Base-by-base conservation (phyloP, 2,888 invertebrate species). In the Mythimna lalbum region DNA sequence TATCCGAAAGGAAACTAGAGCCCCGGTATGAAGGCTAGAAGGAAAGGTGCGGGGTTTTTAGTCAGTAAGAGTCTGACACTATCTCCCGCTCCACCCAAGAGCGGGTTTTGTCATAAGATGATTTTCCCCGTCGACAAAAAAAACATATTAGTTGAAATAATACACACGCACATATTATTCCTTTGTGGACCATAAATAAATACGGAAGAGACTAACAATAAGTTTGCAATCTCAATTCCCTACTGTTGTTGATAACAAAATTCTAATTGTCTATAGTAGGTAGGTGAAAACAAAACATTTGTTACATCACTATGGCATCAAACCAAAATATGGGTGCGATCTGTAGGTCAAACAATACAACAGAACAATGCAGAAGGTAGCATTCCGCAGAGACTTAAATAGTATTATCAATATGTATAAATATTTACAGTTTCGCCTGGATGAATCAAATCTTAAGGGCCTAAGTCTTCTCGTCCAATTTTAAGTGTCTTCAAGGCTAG, bases 341-440 rank as follows among this genome's bases (percentile, higher is more conserved):
- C 23, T 56, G 23, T 19, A 62, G 27, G n/a, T 43, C n/a, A 63
- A 21, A 74, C 75, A 64, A 57, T 73, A 49, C 53, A 19, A 1
- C n/a, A 2, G 47, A 17, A 60, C 5, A 56, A 69, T 57, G 6
- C 1, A 31, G 3, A 31, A 39, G 14, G 39, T 19, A 10, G n/a
- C 19, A 14, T 43, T 21, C 17, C 21, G 23, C 17, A 31, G 6
- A 39, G 50, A 19, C 3, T 2, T 47, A 33, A 68, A 68, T 47
- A 23, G 9, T 43, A 17, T 19, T 43, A 33, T 31, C 4, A 49
- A 4, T 12, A 36, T n/a, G n/a, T n/a, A 12, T 21, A n/a, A 12
- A 33, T 31, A 49, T 31, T 39, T 33, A n/a, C 50, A 6, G 7
- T 43, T 4, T 31, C 17, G 39, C 23, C 23, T 14, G 52, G 2